Base-by-base conservation (phyloP, 2,797 vertebrate species). In the Amphiprion clarkii region DNA sequence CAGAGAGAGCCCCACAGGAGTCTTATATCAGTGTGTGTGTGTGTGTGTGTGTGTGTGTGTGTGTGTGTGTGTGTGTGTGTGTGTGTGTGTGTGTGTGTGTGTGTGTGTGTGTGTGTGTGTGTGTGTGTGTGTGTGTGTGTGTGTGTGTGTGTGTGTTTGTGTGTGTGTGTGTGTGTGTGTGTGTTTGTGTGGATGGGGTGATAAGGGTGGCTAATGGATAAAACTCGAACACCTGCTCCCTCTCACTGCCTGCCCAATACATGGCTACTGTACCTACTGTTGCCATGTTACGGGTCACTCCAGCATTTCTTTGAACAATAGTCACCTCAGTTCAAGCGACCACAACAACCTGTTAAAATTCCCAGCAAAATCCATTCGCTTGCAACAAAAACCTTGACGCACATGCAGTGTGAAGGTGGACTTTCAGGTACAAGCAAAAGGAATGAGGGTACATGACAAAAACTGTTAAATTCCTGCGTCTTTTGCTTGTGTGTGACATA, bases 181-280 rank as follows among this genome's bases (percentile, higher is more conserved):
- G 23, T 1, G 23, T 23, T 23, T 23, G 62, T 54, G 76, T 56
- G 74, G 51, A 36, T 53, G 69, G 29, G 58, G 65, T 70, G 71
- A 82, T 25, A 67, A 67, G 67, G 83, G 67, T 53, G 64, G 78
- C 71, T 91, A 88, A 89, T 89, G 86, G 88, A 87, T 82, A 73
- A 86, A 86, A 78, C 79, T 51, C 72, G 48, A 82, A 83, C 93
- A 93, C 88, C 92, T 92, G 91, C 84, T 90, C 84, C 90, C 90
- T 82, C 77, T 84, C 74, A 17, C 51, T 46, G 48, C 64, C 74
- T 56, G 39, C 72, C 78, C 61, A 58, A 52, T 40, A 60, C 17
- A 64, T 67, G 55, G 79, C 72, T 64, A 56, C 70, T 56, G 72
- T 77, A 62, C 14, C 53, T 74, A 67, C 31, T 46, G 87, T 86